Evolutionary conservation across 92 coral and sea anemone genomes (phyloP).

Genomic region (Phenganax marumi): DNA sequence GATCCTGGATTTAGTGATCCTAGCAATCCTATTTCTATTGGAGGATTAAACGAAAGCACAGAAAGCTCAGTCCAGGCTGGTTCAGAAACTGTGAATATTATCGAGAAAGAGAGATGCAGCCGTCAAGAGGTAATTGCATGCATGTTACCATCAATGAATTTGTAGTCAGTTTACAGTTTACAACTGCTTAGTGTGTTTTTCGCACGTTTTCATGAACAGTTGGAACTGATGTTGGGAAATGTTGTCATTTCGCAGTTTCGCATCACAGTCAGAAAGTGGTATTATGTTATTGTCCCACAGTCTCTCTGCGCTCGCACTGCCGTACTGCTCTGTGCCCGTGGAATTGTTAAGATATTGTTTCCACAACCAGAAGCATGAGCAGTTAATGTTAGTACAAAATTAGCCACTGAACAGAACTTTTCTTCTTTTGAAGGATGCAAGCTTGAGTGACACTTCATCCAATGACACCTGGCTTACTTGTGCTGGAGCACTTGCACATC

Average conservation of each 20-base stretch:
- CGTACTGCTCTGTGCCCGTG: conserved; percentile 3
- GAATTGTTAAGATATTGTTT: no score
- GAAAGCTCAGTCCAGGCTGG: not conserved
- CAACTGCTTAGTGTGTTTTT: not conserved
- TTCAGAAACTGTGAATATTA: not conserved
- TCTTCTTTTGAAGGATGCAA: no score
- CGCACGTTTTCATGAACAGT: no score
- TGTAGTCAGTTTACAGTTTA: conserved; percentile 6
- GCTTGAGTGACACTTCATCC: not conserved
- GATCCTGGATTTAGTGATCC: not conserved
- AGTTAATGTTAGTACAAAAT: no score
- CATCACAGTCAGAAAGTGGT: not conserved
- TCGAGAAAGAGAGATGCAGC: conserved; percentile 8
- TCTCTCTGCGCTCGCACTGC: conserved; percentile 10
- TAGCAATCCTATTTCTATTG: conserved; percentile 6
- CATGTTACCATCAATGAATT: not conserved
- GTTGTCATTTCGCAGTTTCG: not conserved
- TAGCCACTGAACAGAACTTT: no score
- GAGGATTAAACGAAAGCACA: conserved; percentile 3
- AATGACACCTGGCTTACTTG: conserved; percentile 12
- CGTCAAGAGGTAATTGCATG: not conserved
- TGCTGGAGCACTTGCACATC: conserved; percentile 10
- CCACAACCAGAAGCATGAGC: no score
- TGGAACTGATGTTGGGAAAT: no score
- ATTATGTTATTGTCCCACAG: not conserved